Conservation (phyloP, 2,797 vertebrate species). For the Prionace glauca region DNA sequence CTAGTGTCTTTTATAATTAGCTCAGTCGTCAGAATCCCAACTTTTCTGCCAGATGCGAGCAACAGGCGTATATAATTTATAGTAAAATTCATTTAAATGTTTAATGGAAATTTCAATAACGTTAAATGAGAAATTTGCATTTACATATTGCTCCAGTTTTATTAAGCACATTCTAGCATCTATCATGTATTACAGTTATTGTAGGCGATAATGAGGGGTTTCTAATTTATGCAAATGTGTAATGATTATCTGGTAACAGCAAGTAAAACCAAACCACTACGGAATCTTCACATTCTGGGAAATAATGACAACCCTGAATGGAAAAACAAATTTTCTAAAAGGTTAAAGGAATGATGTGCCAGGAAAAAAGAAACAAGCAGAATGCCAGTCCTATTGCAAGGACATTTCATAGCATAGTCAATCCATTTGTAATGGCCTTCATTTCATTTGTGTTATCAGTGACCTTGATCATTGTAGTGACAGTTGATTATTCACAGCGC, state of each 20-base stretch:
- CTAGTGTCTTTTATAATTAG: not conserved
- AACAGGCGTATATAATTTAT: not conserved
- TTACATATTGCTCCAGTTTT: not conserved
- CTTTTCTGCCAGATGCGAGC: not conserved
- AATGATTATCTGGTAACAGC: slow-evolving; percentile 4
- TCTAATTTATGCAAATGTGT: slow-evolving; percentile 4
- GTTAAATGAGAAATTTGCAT: not conserved
- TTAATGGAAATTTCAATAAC: not conserved
- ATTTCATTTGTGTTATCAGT: not conserved
- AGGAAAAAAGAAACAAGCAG: not conserved
- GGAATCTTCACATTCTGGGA: not conserved
- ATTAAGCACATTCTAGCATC: not conserved
- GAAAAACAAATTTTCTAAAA: slow-evolving; percentile 3
- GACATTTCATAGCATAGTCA: not conserved
- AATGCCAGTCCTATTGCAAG: not conserved
- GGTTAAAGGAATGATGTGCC: not conserved
- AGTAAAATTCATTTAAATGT: not conserved
- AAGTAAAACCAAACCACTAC: not conserved
- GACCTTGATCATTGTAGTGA: not conserved
- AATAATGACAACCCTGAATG: not conserved
- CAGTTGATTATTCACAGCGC: not conserved
- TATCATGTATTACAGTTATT: not conserved
- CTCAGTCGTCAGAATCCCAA: not conserved
- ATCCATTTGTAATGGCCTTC: not conserved
- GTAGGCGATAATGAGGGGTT: not conserved